phyloP scores from a whole-genome alignment of 2,888 invertebrate species.

The Cataglyphis cursor region DNA sequence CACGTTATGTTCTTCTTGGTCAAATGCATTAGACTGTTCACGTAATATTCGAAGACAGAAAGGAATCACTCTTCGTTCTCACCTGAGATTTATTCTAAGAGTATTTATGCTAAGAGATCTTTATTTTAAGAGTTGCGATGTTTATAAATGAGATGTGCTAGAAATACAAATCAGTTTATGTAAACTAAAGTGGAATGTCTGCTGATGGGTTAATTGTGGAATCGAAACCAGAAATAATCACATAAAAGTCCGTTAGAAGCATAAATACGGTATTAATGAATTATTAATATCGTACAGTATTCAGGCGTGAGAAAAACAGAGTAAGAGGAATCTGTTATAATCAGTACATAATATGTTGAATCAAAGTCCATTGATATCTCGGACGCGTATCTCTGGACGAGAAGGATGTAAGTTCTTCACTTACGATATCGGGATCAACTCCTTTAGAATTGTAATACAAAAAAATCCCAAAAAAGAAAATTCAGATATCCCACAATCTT shows the following conservation, averaged over 20 bases:
- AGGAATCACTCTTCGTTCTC: not conserved
- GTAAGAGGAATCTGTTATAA: not conserved
- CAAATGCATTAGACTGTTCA: constrained; percentile 6
- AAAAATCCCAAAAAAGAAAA: not conserved
- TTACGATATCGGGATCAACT: constrained; percentile 3
- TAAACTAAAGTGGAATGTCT: constrained; percentile 19
- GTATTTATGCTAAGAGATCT: no score
- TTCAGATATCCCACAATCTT: not conserved
- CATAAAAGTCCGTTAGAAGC: constrained; percentile 25
- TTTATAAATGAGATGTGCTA: not conserved
- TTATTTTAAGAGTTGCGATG: not conserved
- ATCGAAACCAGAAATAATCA: constrained; percentile 26
- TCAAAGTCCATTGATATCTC: not conserved
- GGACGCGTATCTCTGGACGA: not conserved
- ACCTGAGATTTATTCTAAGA: not conserved
- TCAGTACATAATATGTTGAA: not conserved
- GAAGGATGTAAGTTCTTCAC: not conserved
- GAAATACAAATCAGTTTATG: not conserved
- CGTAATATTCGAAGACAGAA: not conserved
- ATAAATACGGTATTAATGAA: constrained; percentile 31
- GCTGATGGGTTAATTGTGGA: constrained; percentile 14
- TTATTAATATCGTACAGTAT: constrained; percentile 31
- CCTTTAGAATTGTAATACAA: not conserved
- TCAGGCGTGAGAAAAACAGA: constrained; percentile 6
- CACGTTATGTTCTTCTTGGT: not conserved